These are phyloP conservation scores for Oryzaephilus surinamensis DNA, from an alignment of 1,140 invertebrate genomes.

Conservation along the genomic window DNA sequence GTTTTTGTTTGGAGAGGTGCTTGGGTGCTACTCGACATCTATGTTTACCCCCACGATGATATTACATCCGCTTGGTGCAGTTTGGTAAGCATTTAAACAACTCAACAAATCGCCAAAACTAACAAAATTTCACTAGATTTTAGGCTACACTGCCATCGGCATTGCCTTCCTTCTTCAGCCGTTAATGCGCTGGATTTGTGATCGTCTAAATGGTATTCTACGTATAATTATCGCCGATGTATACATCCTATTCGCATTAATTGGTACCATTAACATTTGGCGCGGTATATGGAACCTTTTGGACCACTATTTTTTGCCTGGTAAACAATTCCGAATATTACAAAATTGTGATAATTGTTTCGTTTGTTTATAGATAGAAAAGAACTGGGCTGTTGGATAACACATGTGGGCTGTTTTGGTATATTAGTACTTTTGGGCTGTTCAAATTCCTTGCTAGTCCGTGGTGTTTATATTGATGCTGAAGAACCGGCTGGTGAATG, in stretches of 20 bases:
- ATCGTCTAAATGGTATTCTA: conserved; percentile 49
- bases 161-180: conserved; percentile 64
- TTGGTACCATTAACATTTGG: conserved; percentile 80
- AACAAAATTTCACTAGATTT: conserved; percentile 42
- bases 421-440: conserved; percentile 72
- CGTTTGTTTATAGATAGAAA: conserved; percentile 43
- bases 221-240: conserved; percentile 60
- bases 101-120: conserved; percentile 1
- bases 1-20: conserved; percentile 80
- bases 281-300: conserved; percentile 71
- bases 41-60: conserved; percentile 56
- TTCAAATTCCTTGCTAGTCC: conserved; percentile 70
- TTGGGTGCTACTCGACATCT: conserved; percentile 70
- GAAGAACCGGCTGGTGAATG: conserved; percentile 69
- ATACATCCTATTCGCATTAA: conserved; percentile 63
- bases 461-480: conserved; percentile 74
- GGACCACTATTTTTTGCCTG: conserved; percentile 67
- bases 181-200: conserved; percentile 54
- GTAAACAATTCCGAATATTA: conserved; percentile 31
- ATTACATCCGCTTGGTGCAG: conserved; percentile 58
- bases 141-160: conserved; percentile 61
- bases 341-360: background rate
- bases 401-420: conserved; percentile 58
- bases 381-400: conserved; percentile 66
- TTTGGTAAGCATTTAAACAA: conserved; percentile 45